Percentiles rank a stretch among this genome's conserved stretches.
phyloP scores from a whole-genome alignment of 2,797 vertebrate species.

The Bovichtus diacanthus region DNA sequence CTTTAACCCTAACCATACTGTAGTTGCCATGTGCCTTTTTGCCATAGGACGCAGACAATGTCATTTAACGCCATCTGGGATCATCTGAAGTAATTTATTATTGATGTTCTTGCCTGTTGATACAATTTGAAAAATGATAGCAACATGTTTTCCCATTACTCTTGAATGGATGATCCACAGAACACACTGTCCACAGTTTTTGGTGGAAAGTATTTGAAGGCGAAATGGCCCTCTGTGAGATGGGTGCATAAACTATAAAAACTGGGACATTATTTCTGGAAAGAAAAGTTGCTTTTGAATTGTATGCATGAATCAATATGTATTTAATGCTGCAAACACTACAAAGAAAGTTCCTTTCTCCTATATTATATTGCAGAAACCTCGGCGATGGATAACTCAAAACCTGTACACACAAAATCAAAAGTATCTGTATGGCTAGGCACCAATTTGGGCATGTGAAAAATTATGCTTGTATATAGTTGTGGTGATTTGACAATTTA shows the following conservation, averaged over 20 bases:
- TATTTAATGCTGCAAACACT: neutral
- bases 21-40: neutral
- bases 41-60: neutral
- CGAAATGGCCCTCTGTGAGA: neutral
- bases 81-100: neutral
- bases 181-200: neutral
- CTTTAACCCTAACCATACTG: neutral
- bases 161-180: neutral
- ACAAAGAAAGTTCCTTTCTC: neutral
- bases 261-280: neutral
- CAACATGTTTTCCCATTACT: neutral
- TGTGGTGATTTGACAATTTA: neutral
- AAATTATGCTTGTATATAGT: constrained; percentile 4
- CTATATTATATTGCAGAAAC: neutral
- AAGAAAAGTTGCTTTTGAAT: constrained; percentile 6
- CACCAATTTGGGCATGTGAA: neutral
- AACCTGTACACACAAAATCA: neutral
- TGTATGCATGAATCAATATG: neutral
- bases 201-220: neutral
- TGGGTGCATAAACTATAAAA: neutral
- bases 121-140: neutral
- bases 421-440: neutral
- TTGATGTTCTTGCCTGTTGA: neutral
- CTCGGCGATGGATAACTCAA: neutral
- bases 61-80: neutral